Percentiles rank a stretch among this genome's conserved stretches.
phyloP scores from a whole-genome alignment of 2,888 invertebrate species.

The Macroteleia sp. region DNA sequence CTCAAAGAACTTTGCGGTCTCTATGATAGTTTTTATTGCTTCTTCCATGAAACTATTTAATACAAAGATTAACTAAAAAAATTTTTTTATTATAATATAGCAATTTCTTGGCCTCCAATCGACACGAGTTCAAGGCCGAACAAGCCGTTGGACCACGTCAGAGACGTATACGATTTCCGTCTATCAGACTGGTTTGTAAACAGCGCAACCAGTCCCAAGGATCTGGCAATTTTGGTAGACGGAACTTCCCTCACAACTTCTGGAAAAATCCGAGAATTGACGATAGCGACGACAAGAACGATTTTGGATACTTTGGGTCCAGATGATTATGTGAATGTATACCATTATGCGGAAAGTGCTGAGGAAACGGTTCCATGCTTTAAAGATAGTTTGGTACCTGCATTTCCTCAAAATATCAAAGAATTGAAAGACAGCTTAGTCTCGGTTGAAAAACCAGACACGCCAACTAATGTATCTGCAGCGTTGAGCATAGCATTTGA shows the following conservation, averaged over 20 bases:
- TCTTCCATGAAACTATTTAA: too few species aligned
- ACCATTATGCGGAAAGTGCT: constrained; percentile 93
- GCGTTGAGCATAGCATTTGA: constrained; percentile 97
- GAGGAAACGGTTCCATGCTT: constrained; percentile 95
- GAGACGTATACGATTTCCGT: constrained; percentile 96
- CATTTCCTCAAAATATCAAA: constrained; percentile 91
- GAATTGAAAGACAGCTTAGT: constrained; percentile 91
- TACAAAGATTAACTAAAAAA: too few species aligned
- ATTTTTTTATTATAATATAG: too few species aligned
- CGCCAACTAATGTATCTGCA: constrained; percentile 92
- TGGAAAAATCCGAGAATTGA: constrained; percentile 92
- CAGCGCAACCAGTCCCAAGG: constrained; percentile 98
- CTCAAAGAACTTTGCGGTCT: too few species aligned
- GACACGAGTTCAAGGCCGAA: constrained; percentile 84
- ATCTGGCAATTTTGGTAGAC: constrained; percentile 96
- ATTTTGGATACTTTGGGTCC: constrained; percentile 97
- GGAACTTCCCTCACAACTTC: constrained; percentile 92
- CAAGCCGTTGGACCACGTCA: constrained; percentile 89
- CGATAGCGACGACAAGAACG: constrained; percentile 93
- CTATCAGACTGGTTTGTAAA: constrained; percentile 98
- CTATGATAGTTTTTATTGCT: too few species aligned
- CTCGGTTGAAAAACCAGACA: constrained; percentile 89
- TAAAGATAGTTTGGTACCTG: constrained; percentile 94
- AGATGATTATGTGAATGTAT: constrained; percentile 98
- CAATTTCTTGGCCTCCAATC: constrained; percentile 93